Conservation (phyloP, 2,113 vertebrate species). For the Rhinolophus sinicus region DNA sequence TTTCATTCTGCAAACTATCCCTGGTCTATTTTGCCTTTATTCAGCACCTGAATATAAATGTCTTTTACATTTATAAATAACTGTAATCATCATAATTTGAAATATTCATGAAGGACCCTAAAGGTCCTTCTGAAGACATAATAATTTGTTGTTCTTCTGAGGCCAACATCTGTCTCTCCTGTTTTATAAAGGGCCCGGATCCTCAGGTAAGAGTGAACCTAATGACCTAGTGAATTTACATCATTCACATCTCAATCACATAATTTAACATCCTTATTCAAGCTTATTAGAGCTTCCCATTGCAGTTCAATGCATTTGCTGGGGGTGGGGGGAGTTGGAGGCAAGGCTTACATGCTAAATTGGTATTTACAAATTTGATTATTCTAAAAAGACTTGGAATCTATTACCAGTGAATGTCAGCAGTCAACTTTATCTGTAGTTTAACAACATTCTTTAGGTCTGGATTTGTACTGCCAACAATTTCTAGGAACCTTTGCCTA, state of each 20-base stretch:
- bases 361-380: not conserved
- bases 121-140: not conserved
- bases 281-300: not conserved
- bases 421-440: not conserved
- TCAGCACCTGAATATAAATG: not conserved
- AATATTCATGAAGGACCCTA: not conserved
- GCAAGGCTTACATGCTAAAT: not conserved
- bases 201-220: not conserved
- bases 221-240: not conserved
- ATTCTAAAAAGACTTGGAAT: not conserved
- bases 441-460: not conserved
- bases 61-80: not conserved
- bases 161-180: not conserved
- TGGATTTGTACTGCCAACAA: not conserved
- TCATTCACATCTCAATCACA: not conserved
- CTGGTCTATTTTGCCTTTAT: not conserved
- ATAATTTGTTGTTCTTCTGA: not conserved
- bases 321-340: fast-evolving
- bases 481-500: not conserved
- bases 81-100: not conserved
- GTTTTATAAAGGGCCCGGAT: not conserved
- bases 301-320: not conserved
- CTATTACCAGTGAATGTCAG: not conserved
- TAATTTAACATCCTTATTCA: not conserved
- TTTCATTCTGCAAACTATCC: not conserved